phyloP scores from a whole-genome alignment of 2,113 vertebrate genomes.

The Hippolais icterina region DNA sequence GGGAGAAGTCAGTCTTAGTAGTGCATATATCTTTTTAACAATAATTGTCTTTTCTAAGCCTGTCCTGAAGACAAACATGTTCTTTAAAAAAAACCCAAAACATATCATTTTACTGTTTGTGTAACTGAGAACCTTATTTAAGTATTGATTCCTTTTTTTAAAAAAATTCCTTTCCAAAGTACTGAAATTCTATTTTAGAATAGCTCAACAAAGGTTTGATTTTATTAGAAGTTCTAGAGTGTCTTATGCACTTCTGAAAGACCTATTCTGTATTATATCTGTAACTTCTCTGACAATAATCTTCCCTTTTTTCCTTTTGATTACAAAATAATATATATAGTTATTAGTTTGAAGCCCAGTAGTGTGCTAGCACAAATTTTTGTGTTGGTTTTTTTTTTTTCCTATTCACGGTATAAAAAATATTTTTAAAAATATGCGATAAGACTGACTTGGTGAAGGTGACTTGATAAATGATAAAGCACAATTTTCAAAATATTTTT shows the following conservation, averaged over 20 bases:
- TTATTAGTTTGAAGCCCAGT: neutral
- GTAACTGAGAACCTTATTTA: neutral
- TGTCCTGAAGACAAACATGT: neutral
- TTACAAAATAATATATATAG: neutral
- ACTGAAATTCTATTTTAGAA: neutral
- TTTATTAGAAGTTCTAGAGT: neutral
- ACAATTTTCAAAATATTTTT: neutral
- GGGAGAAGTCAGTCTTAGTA: neutral
- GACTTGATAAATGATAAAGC: neutral
- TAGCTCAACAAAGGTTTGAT: neutral
- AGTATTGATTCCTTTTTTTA: neutral
- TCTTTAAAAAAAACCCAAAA: neutral
- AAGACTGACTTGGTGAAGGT: neutral
- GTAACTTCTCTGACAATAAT: neutral
- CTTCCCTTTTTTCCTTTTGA: neutral
- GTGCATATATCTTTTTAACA: neutral
- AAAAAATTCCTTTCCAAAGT: neutral
- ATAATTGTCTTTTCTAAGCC: neutral
- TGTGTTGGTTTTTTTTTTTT: neutral
- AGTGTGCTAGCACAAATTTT: neutral
- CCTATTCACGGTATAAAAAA: neutral
- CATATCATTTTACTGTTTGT: neutral
- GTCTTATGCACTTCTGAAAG: neutral
- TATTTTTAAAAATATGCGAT: neutral
- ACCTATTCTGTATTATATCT: neutral